phyloP scores from a whole-genome alignment of 2,888 invertebrate genomes.

The Petrolisthes manimaculis region DNA sequence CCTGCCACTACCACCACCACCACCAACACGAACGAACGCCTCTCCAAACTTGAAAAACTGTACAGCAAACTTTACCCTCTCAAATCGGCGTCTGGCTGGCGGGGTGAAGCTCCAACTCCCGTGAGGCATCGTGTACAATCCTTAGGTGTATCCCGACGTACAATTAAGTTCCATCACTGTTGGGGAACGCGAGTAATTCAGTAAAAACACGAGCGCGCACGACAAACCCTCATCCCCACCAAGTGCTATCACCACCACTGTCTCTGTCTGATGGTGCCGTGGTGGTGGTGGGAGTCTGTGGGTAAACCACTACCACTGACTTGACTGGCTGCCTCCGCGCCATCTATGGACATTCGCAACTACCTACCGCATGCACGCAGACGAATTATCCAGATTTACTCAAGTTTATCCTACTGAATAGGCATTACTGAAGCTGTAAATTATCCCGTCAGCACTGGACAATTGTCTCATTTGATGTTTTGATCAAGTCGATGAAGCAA shows the following conservation, averaged over 20 bases:
- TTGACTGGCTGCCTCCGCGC: neutral
- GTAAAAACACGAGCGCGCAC: constrained; percentile 22
- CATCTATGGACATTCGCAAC: constrained; percentile 8
- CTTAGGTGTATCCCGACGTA: constrained; percentile 19
- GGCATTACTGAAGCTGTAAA: no score
- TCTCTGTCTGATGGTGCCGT: no score
- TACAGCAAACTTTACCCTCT: constrained; percentile 44
- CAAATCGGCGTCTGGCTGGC: constrained; percentile 53
- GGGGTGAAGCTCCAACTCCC: constrained; percentile 56
- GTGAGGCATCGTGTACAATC: constrained; percentile 37
- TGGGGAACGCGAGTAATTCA: constrained; percentile 30
- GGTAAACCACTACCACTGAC: no score
- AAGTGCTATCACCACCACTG: constrained; percentile 38
- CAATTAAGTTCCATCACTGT: constrained; percentile 31
- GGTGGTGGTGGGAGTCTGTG: no score
- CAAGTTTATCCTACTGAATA: no score
- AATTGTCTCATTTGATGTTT: neutral
- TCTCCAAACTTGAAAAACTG: constrained; percentile 28
- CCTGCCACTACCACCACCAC: no score
- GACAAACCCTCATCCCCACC: constrained; percentile 15
- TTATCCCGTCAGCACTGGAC: no score
- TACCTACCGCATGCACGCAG: constrained; percentile 20
- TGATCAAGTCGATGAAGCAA: neutral
- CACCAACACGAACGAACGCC: neutral
- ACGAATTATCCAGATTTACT: neutral